Conservation (phyloP, 2,888 invertebrate genomes). For the Xylota segnis region DNA sequence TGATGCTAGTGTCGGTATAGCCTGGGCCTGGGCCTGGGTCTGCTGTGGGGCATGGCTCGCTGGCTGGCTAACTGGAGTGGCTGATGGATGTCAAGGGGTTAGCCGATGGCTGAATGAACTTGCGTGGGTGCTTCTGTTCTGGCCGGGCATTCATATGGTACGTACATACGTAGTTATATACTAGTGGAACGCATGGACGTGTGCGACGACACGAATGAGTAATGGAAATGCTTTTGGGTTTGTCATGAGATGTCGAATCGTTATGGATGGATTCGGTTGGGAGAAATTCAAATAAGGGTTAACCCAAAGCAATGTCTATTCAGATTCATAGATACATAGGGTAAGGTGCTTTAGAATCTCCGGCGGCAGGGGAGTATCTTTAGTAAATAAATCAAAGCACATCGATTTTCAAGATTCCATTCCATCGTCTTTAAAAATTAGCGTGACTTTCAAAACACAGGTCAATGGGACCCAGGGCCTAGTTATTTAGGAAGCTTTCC, state of each 20-base stretch:
- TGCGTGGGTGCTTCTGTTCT: conserved; percentile 19
- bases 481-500: too few species aligned
- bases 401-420: too few species aligned
- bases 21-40: too few species aligned
- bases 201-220: not conserved
- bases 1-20: conserved; percentile 24
- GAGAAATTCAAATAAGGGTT: not conserved
- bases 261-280: not conserved
- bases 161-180: too few species aligned
- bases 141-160: not conserved
- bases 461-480: too few species aligned
- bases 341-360: too few species aligned
- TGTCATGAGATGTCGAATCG: not conserved
- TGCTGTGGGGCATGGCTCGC: not conserved
- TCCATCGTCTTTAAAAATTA: too few species aligned
- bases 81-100: conserved; percentile 23
- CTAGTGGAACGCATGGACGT: not conserved
- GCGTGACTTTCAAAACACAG: too few species aligned
- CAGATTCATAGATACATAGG: too few species aligned
- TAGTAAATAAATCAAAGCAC: too few species aligned
- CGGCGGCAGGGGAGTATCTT: too few species aligned
- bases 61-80: not conserved
- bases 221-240: conserved; percentile 15
- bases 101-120: conserved; percentile 17
- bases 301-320: not conserved